Percentiles rank a stretch among this genome's conserved stretches.
Evolutionary conservation across 1,140 invertebrate genomes (phyloP).

Genomic region (Bombus polaris): DNA sequence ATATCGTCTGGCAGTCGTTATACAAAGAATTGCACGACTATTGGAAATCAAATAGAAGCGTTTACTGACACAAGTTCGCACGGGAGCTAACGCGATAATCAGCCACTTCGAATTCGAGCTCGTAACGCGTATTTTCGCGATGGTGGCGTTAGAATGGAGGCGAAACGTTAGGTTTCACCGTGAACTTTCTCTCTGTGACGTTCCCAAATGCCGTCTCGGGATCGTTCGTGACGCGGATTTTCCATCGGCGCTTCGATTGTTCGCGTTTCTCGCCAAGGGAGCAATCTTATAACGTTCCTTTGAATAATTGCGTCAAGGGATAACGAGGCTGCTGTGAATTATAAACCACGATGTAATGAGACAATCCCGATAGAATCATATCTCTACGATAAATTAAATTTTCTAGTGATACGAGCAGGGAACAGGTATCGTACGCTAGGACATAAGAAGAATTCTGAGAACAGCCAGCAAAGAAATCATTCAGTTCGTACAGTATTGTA

Average conservation of each 20-base stretch:
- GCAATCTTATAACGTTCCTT: conserved; percentile 35
- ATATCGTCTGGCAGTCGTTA: not conserved
- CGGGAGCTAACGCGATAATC: not conserved
- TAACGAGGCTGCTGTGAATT: conserved; percentile 37
- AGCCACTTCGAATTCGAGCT: conserved; percentile 14
- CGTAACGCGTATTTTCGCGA: not conserved
- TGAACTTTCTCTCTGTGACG: not conserved
- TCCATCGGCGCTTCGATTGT: conserved; percentile 41
- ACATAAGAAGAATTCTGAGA: too few species aligned
- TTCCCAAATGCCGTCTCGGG: not conserved
- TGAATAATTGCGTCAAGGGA: conserved; percentile 45
- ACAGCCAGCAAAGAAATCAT: not conserved
- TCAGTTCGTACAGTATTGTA: not conserved
- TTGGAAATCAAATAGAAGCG: not conserved
- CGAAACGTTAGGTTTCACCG: not conserved
- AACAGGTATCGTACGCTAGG: not conserved
- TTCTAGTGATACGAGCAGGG: not conserved
- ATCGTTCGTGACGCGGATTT: conserved; percentile 20
- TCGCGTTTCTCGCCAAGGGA: conserved; percentile 14
- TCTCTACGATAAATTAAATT: not conserved
- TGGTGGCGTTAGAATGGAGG: not conserved
- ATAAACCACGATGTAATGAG: conserved; percentile 50
- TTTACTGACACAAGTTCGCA: not conserved
- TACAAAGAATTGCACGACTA: not conserved
- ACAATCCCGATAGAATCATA: conserved; percentile 15